Base-by-base conservation (phyloP, 1,140 invertebrate species). In the Lepidotrigona ventralis region DNA sequence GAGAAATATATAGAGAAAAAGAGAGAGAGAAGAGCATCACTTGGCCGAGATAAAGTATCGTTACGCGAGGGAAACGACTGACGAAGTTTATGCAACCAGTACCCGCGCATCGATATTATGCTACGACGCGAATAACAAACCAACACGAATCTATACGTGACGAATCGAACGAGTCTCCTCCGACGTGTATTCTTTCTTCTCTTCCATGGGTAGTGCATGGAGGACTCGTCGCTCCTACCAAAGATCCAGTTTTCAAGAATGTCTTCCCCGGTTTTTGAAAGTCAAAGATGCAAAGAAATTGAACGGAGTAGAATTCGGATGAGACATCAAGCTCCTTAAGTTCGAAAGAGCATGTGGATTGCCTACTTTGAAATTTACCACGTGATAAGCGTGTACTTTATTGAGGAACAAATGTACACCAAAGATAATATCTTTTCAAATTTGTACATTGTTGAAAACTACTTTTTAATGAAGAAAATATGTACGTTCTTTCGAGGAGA, bases 11-110 rank as follows among this genome's bases (percentile, higher is more conserved):
- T 46, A 46, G 0, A 46, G 4, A 39, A 21, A 26, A 14, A 33
- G 23, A 71, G 39, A 46, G 14, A 29, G n/a, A 26, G 58, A 23
- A 5, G 1, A 53, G 19, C 26, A 54, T 51, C 12, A 8, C 11
- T 11, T 33, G 72, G 72, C 6, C 72, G 77, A 75, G 84, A 87
- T 87, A 87, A 87, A 77, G 86, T 83, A 84, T 87, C 85, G 86
- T 87, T 87, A 87, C 73, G 64, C 85, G 60, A 33, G 60, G 60
- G 29, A 54, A 85, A 77, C 70, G 75, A 39, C 73, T 79, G 74
- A 83, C 81, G 76, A 8, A 73, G 77, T 56, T 85, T 87, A 85
- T 87, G 86, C 86, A 87, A 85, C 29, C n/a, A 54, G 17, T 60
- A 15, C 46, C 12, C 11, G 2, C 23, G 51, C 60, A 58, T 58